Evolutionary conservation across 2,113 vertebrate species (phyloP).

Genomic region (Emberiza fucata): DNA sequence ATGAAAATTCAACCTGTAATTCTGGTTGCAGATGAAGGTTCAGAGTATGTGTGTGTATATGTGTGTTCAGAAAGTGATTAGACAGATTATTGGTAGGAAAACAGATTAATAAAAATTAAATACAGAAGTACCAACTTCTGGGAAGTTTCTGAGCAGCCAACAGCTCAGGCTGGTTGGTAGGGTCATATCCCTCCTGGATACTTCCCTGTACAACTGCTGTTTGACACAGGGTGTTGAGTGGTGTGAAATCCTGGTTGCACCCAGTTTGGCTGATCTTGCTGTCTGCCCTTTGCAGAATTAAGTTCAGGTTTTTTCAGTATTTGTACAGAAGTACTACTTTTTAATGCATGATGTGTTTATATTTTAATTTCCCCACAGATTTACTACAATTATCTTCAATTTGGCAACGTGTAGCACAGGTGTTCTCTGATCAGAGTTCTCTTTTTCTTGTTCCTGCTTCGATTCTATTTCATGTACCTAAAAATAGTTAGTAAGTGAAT

Average conservation of each 20-base stretch:
- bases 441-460: background rate
- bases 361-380: background rate
- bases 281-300: background rate
- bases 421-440: background rate
- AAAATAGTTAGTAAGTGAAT: background rate
- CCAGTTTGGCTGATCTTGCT: background rate
- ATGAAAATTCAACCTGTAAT: constrained; percentile 80
- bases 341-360: background rate
- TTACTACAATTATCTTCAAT: background rate
- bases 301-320: background rate
- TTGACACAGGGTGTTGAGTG: background rate
- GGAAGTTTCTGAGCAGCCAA: background rate
- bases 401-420: fast-evolving
- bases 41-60: background rate
- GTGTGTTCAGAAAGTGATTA: background rate
- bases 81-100: background rate
- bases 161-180: fast-evolving
- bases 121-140: background rate
- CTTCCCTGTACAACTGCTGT: fast-evolving
- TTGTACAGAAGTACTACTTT: background rate
- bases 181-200: background rate
- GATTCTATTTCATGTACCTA: background rate
- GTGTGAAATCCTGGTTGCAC: background rate
- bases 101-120: background rate
- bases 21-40: constrained; percentile 83